Evolutionary conservation across 2,888 invertebrate species (phyloP), one percentile per base, ranked within the genome.

Genomic region (Dimorphilus gyrociliatus): DNA sequence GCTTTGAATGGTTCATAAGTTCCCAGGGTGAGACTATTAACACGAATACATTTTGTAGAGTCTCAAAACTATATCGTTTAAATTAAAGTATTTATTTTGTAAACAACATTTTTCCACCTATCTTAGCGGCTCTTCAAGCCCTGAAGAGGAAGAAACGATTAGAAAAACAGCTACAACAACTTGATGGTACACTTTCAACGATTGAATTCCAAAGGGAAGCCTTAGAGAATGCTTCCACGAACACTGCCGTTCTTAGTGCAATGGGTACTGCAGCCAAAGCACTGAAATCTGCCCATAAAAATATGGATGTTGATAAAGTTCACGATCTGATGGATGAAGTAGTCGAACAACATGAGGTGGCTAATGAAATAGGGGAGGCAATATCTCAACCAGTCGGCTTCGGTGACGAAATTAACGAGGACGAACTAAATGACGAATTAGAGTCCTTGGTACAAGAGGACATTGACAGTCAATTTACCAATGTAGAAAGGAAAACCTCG

Each of bases 291-390:
- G 90, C 92, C n/a, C 92, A 97, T 64, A 78, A 92, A 64, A 79
- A 90, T 59, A 67, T 72, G 71, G 85, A 92, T 63, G 82, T 92
- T 25, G 90, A 92, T 67, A 79, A 94, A 69, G 94, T 97, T 1
- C 94, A 97, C 60, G 88, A 94, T 51, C 79, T 97, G 68, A 94
- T 97, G 92, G 97, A 97, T 58, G 94, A 97, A 51, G 88, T 99
- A 44, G 90, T 90, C 4, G 97, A 97, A 54, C 94, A 97, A 65
- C 92, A 94, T 66, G 92, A 94, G 62, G 80, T 97, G 30, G 90
- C 94, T 2, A 78, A 78, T 47, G 97, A 97, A 73, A 94, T 97
- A 51, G 86, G 88, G 0, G 88, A 92, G 60, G 97, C 94, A 4
- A 97, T 97, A 64, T 88, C 88, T 37, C 88, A 85, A 68, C 94